A percentile compares a stretch with the other conserved stretches of the same genome.
phyloP scores from a whole-genome alignment of 2,797 vertebrate genomes.

The Darevskia mixta region DNA sequence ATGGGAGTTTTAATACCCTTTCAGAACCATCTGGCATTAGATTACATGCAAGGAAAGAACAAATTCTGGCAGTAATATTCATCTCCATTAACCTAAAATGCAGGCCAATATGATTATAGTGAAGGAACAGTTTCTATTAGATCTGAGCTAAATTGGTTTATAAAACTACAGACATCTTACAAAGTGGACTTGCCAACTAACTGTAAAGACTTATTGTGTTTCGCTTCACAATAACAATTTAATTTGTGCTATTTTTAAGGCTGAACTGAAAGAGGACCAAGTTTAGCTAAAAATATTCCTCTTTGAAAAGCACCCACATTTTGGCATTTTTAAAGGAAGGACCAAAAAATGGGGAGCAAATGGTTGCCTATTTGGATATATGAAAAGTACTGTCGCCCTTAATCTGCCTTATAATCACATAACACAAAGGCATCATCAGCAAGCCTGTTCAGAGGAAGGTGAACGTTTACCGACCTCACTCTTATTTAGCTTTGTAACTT shows the following conservation, averaged over 20 bases:
- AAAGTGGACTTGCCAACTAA: neutral
- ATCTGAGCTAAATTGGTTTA: conserved; percentile 52
- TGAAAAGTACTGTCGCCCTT: neutral
- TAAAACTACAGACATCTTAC: conserved; percentile 56
- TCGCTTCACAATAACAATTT: conserved; percentile 20
- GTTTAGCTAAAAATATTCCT: neutral
- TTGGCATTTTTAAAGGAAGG: neutral
- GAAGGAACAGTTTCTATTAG: conserved; percentile 63
- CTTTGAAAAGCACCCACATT: neutral
- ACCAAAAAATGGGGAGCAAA: neutral
- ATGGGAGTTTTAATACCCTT: conserved; percentile 67
- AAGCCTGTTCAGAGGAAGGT: neutral
- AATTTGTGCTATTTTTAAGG: conserved; percentile 1
- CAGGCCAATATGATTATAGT: conserved; percentile 67
- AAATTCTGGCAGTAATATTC: conserved; percentile 73
- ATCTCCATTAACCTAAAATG: conserved; percentile 70
- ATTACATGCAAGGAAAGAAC: conserved; percentile 67
- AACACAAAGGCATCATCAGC: neutral
- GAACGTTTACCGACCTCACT: neutral
- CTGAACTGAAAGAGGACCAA: neutral
- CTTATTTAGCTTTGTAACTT: neutral
- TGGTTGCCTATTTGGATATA: neutral
- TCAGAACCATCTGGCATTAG: conserved; percentile 71
- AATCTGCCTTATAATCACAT: neutral
- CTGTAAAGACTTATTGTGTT: conserved; percentile 32